Base-by-base conservation (phyloP, 2,113 vertebrate species). In the Heterotilapia buettikoferi region DNA sequence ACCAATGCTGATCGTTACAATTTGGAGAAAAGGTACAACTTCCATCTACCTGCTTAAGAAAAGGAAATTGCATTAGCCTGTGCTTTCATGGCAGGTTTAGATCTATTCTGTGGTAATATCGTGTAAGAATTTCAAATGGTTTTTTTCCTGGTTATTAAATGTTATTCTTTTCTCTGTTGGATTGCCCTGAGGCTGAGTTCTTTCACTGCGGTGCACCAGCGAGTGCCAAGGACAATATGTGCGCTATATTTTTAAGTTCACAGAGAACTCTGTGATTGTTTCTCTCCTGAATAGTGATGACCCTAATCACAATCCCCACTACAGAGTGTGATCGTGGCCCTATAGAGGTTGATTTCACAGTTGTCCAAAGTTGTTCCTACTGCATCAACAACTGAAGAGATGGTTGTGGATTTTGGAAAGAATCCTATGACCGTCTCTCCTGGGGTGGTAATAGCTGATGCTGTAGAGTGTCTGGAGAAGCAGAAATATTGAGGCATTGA, bases 1-100 rank as follows among this genome's bases (percentile, higher is more conserved):
- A 98, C 98, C 52, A 82, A 59, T 1, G 94, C 96, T 4, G 98
- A 99, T 93, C 93, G 94, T 81, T n/a, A 93, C 29, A 98, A 97
- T 78, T 96, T 99, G 16, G 79, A 68, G 13, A 94, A 1, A 94
- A 97, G 97, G 99, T 99, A 92, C 16, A 4, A 1, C 19, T 5
- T 36, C 68, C 3, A 68, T 3, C 71, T 19, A 2, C 18, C 24
- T 19, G 43, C 16, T 0, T 18, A 78, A 19, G 45, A 19, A 50
- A 57, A 21, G 38, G 33, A 4, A 14, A 3, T 9, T 36, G 6
- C 3, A 8, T 52, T 54, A 13, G 80, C 40, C 47, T 53, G 61
- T 13, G 21, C 87, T 36, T 59, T 81, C 87, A 26, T 3, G 36
- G 38, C 2, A 4, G 66, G 5, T 84, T 36, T 7, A 24, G 54